Conservation (phyloP, 1,140 invertebrate species). For the Drosophila sulfurigaster region DNA sequence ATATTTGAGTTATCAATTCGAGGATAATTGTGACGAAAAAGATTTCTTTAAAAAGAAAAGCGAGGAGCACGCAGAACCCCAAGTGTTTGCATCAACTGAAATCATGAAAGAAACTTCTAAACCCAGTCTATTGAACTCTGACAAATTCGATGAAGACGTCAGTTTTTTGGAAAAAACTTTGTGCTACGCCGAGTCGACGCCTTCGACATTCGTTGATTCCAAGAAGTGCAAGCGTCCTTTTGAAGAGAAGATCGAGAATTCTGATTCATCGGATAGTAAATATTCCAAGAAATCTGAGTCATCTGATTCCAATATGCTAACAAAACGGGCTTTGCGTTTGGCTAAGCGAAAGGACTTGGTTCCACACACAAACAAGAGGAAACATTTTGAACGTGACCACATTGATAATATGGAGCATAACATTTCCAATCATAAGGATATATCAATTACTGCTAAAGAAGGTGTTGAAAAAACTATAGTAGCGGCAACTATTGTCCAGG, state of each 20-base stretch:
- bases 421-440: conserved; percentile 8
- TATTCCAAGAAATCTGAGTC: conserved; percentile 56
- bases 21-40: conserved; percentile 29
- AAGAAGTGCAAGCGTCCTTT: conserved; percentile 56
- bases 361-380: conserved; percentile 72
- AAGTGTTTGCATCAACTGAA: not conserved
- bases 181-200: conserved; percentile 29
- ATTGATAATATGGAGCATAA: conserved; percentile 9
- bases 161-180: conserved; percentile 30
- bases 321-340: conserved; percentile 65
- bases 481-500: conserved; percentile 13
- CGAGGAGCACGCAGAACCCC: not conserved
- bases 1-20: conserved; percentile 55
- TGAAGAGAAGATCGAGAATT: conserved; percentile 51
- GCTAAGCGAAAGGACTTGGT: conserved; percentile 83
- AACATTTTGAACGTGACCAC: conserved; percentile 68
- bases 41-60: conserved; percentile 34
- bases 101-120: conserved; percentile 13
- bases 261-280: conserved; percentile 67
- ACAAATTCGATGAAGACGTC: conserved; percentile 33
- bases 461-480: not conserved
- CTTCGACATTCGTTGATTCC: conserved; percentile 25
- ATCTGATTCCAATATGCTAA: conserved; percentile 57
- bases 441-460: conserved; percentile 17
- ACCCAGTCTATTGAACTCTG: conserved; percentile 1